These are phyloP conservation scores for Muntiacus reevesi DNA, from an alignment of 2,113 vertebrate genomes.

Conservation along the genomic window DNA sequence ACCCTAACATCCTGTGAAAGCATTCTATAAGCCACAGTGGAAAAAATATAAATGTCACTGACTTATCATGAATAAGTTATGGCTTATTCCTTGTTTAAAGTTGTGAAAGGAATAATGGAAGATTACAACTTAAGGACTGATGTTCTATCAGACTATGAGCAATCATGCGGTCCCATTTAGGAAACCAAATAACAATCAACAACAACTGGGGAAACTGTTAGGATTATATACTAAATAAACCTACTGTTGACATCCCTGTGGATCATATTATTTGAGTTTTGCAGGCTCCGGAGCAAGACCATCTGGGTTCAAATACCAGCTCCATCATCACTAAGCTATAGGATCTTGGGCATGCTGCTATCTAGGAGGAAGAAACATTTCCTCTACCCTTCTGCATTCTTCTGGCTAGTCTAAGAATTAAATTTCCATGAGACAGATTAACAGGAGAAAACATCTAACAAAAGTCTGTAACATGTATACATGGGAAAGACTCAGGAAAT, in stretches of 20 bases:
- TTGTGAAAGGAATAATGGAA: neutral
- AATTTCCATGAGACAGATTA: neutral
- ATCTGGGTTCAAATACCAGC: neutral
- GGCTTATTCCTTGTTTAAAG: constrained; percentile 15
- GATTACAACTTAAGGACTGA: neutral
- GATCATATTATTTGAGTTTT: neutral
- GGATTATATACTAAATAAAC: neutral
- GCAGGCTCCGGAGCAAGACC: neutral
- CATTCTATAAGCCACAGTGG: neutral
- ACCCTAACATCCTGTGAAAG: neutral
- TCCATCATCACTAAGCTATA: neutral
- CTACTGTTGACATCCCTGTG: neutral
- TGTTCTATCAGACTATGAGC: neutral
- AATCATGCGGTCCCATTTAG: neutral
- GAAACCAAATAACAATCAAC: neutral
- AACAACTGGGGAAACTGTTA: neutral
- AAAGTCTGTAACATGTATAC: neutral
- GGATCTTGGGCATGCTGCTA: neutral
- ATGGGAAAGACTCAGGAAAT: neutral
- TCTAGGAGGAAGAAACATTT: neutral
- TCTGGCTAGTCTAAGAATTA: neutral
- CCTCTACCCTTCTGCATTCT: neutral
- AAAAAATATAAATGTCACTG: neutral
- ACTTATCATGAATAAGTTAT: constrained; percentile 37
- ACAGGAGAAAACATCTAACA: neutral